Evolutionary conservation across 1,140 invertebrate genomes (phyloP), one percentile per base, ranked within the genome.

Genomic region (Telenomus remus): DNA sequence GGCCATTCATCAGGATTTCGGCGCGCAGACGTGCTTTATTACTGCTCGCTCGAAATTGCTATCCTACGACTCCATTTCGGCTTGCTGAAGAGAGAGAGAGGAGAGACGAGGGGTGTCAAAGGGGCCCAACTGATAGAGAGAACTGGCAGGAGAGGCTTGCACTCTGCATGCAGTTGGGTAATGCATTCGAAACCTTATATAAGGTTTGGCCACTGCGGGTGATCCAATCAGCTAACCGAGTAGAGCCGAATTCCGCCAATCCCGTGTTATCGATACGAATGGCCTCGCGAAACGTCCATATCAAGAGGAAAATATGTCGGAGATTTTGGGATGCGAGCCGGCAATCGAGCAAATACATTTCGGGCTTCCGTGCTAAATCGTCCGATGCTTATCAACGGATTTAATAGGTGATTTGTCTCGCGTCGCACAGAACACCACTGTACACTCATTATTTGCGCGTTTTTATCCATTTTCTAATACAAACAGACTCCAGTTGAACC

Each of bases 1-100:
- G 82, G 82, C 87, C 84, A 88, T 88, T 88, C 86, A 85, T 88
- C 87, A 88, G 87, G 87, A 88, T 88, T 88, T 88, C 85, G 86
- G 85, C 86, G 86, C 83, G 86, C 84, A 88, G 87, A 88, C 87
- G 86, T 88, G 86, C 87, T 88, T 88, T 88, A 88, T 88, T 88
- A 87, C 86, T 82, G 82, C 79, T 85, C 82, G 82, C 84, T 85
- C 82, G 86, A 88, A 88, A 88, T 88, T 87, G 87, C 87, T 87
- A 88, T 88, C 85, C 87, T 87, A 88, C 85, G 86, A 88, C 87
- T 87, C 87, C 87, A 88, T 88, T 87, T 81, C 84, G 85, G 82
- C 70, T 78, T 82, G 82, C 75, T 77, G 75, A 76, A 57, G 35
- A 19, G 60, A 42, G 47, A 33, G 65, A 54, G 66, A 54, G 56